These are phyloP conservation scores for Struthidea cinerea DNA, from an alignment of 2,113 vertebrate genomes.

Conservation along the genomic window DNA sequence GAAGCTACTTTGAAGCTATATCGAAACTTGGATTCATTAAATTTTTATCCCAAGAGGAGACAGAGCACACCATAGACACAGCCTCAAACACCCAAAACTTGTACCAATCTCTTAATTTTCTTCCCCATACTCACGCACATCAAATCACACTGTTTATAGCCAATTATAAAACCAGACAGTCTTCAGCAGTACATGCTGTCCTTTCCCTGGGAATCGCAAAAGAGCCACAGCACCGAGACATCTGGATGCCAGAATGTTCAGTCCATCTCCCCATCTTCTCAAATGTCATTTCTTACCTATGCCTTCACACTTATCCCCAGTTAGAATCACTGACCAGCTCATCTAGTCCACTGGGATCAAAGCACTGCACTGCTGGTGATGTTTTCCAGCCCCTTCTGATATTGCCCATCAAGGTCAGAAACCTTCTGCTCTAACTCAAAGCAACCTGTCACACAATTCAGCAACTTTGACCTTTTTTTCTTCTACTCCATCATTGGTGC, in stretches of 20 bases:
- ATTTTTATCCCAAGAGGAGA: neutral
- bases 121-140: neutral
- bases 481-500: neutral
- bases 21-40: neutral
- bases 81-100: neutral
- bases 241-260: neutral
- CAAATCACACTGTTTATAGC: neutral
- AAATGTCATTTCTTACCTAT: neutral
- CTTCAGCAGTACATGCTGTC: neutral
- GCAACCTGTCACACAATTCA: neutral
- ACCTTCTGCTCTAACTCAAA: neutral
- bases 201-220: neutral
- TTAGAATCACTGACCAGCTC: neutral
- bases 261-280: neutral
- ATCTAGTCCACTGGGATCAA: neutral
- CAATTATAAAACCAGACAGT: neutral
- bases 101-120: neutral
- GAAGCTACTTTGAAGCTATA: neutral
- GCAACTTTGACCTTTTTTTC: neutral
- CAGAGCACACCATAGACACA: rapidly evolving
- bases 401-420: neutral
- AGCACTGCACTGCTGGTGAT: neutral
- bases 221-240: rapidly evolving
- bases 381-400: neutral
- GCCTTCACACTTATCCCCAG: neutral